Base-by-base conservation (phyloP, 2,113 vertebrate species). In the Edolisoma coerulescens region DNA sequence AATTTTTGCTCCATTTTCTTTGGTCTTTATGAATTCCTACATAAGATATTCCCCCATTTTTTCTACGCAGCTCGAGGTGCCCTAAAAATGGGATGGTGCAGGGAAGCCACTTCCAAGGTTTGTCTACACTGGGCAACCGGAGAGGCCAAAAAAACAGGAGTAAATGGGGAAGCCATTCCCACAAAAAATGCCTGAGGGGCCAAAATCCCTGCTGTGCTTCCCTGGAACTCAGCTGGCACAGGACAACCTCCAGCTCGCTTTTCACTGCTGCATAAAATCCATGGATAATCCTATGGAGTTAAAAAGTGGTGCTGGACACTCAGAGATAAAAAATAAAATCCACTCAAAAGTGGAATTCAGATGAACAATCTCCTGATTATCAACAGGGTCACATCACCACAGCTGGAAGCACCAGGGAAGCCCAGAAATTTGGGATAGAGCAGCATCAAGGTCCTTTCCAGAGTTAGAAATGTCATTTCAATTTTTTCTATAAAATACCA, bases 401-500 rank as follows among this genome's bases (percentile, higher is more conserved):
- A 59, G 54, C 2, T 2, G 9, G 0, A 76, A 65, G 71, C 9
- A 45, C 52, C 44, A 50, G 21, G 39, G 42, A 65, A 87, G 22
- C 7, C 11, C 64, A 68, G 35, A 63, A 59, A 44, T 50, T 9
- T 39, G 57, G 39, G 27, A 22, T 0, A 10, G 32, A 61, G 50
- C 49, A 80, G 59, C 39, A 64, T 3, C 20, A 17, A 18, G 9
- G 22, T 33, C 5, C 0, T 14, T 49, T 13, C 19, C 24, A 52
- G 18, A 73, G 15, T 16, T 4, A 44, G 2, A 37, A 60, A 56
- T 3, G 8, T 1, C 2, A 21, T 22, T 39, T 45, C n/a, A 4
- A 2, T 39, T 59, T 35, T 35, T 45, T 52, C 23, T 28, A 24
- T 16, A 45, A 39, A 89, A 52, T 14, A 17, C 2, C 28, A 15